These are phyloP conservation scores for Aphidius gifuensis DNA, from an alignment of 1,140 invertebrate species.

Conservation along the genomic window DNA sequence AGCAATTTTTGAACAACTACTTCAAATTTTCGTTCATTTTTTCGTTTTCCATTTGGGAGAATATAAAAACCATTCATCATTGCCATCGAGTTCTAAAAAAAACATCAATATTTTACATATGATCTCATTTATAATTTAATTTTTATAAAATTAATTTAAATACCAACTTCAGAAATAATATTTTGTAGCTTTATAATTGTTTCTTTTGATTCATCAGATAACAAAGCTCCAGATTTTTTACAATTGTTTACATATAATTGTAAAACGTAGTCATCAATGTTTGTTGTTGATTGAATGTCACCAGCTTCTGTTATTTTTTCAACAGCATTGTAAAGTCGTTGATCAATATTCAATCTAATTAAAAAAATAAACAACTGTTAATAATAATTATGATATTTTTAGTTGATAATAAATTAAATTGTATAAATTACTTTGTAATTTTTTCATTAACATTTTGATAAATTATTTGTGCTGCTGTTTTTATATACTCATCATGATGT, in stretches of 20 bases:
- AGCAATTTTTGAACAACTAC: constrained; percentile 71
- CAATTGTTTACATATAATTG: constrained; percentile 93
- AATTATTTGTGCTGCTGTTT: constrained; percentile 78
- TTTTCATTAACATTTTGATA: constrained; percentile 85
- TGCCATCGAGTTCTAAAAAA: too few species aligned
- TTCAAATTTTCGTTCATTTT: constrained; percentile 76
- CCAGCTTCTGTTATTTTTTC: constrained; percentile 66
- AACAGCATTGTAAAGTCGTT: constrained; percentile 75
- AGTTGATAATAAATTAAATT: too few species aligned
- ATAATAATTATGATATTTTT: too few species aligned
- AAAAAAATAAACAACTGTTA: too few species aligned
- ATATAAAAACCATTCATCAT: too few species aligned
- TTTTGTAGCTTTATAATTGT: constrained; percentile 84
- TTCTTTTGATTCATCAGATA: constrained; percentile 70
- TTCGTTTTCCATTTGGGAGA: constrained; percentile 22
- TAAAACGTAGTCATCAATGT: constrained; percentile 80
- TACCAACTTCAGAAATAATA: constrained; percentile 56
- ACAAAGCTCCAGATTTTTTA: constrained; percentile 93
- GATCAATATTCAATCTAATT: constrained; percentile 78
- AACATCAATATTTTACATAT: too few species aligned
- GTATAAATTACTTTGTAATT: constrained; percentile 69
- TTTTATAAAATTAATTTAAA: too few species aligned
- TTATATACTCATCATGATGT: constrained; percentile 76
- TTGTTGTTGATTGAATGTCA: constrained; percentile 66
- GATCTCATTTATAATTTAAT: too few species aligned